A percentile compares a stretch with the other conserved stretches of the same genome.
Evolutionary conservation across 2,888 invertebrate species (phyloP).

Genomic region (Callinectes sapidus): DNA sequence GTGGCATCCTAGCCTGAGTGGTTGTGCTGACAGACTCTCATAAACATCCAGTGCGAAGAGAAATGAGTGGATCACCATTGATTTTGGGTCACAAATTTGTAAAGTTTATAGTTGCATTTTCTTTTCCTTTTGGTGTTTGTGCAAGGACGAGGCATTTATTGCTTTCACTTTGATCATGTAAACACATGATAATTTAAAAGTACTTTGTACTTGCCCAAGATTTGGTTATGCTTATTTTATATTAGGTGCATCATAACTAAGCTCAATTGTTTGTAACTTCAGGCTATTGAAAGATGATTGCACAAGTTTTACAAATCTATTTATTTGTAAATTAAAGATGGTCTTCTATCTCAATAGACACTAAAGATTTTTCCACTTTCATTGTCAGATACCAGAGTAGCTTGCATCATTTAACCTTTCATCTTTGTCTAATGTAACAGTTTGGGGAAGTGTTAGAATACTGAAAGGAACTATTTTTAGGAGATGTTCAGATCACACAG

Average conservation of each 20-base stretch:
- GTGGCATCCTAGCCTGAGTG: slow-evolving; percentile 26
- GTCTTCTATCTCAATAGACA: slow-evolving; percentile 3
- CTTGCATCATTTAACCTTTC: neutral
- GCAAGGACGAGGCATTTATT: neutral
- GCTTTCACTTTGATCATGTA: neutral
- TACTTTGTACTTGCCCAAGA: neutral
- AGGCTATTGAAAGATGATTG: neutral
- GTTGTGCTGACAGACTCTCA: slow-evolving; percentile 24
- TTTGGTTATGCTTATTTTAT: neutral
- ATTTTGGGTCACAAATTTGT: neutral
- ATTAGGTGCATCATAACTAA: neutral
- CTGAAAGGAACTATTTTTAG: neutral
- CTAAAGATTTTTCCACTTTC: neutral
- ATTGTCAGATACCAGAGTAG: neutral
- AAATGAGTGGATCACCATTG: neutral
- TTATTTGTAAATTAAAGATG: neutral
- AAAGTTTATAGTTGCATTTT: neutral
- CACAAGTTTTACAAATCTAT: neutral
- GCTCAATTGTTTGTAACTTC: neutral
- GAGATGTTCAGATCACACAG: neutral
- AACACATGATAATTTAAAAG: neutral
- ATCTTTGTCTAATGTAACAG: neutral
- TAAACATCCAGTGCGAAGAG: neutral
- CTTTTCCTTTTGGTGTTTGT: neutral
- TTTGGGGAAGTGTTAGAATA: neutral